Base-by-base conservation (phyloP, 2,888 invertebrate species). In the Phasia obesa region DNA sequence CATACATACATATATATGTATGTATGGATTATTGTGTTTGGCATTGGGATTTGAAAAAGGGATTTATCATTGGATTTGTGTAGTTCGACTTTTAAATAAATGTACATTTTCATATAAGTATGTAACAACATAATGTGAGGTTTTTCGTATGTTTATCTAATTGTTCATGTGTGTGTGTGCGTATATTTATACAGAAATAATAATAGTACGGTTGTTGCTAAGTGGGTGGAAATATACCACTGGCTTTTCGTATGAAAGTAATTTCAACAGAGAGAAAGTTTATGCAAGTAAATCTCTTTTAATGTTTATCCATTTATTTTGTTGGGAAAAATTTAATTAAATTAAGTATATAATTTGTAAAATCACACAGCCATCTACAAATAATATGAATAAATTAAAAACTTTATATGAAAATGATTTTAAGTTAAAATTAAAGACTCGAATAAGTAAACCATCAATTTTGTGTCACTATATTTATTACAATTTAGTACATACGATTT, bases 341-440 rank as follows among this genome's bases (percentile, higher is more conserved):
- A 73, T 81, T 73, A 77, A 81, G 81, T 69, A 76, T 69, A 67
- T 77, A 81, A 76, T 77, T 81, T 81, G 55, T 60, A 69, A 76
- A 70, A 76, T 76, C 44, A 64, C 57, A 49, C 38, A 69, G 59
- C 44, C 7, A 5, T 64, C 19, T 31, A 19, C 3, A 23, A 25
- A 42, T 25, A 7, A 17, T n/a, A 23, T 42, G 7, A 2, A 17
- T 17, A 5, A 17, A 23, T 42, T 11, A 4, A 6, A 6, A 23
- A 15, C 13, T 13, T 51, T 51, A 5, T 13, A 1, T 42, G 13
- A 4, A 42, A 42, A n/a, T n/a, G 15, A 13, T 42, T 13, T 42
- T 13, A 2, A 1, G 38, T 38, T 38, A 1, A 38, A 38, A 0
- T 5, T 38, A 11, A 11, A 3, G 1, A 38, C 38, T n/a, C n/a